Conservation (phyloP, 1,140 invertebrate species). For the Dysdera silvatica region DNA sequence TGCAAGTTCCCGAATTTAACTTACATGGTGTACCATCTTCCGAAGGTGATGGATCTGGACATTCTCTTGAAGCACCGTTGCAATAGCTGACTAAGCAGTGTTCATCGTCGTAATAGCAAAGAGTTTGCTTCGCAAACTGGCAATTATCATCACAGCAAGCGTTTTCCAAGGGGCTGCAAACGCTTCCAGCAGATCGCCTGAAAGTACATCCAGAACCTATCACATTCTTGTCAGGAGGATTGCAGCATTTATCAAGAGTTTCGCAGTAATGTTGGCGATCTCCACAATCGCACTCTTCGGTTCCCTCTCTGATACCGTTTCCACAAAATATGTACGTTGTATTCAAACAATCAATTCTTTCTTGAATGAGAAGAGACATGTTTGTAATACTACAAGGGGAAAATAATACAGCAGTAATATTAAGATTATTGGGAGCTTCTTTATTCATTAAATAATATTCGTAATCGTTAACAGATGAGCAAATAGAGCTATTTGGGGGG, state of each 20-base stretch:
- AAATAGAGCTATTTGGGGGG: neutral
- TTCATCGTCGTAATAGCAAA: neutral
- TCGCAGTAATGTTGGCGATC: neutral
- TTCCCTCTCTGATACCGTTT: constrained; percentile 14
- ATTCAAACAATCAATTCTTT: neutral
- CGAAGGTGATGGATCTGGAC: neutral
- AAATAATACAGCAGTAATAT: neutral
- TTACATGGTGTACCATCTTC: neutral
- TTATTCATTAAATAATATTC: neutral
- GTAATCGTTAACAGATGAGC: neutral
- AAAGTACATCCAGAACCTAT: constrained; percentile 3
- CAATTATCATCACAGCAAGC: constrained; percentile 1
- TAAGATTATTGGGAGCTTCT: neutral
- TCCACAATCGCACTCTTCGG: constrained; percentile 19
- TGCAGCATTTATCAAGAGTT: constrained; percentile 7
- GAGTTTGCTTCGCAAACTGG: neutral
- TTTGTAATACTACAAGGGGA: neutral
- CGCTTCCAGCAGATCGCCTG: neutral
- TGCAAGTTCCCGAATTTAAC: constrained; percentile 5
- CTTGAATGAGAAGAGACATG: neutral
- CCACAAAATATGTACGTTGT: neutral
- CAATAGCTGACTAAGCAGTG: neutral
- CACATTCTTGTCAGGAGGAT: neutral
- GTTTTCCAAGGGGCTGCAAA: constrained; percentile 15
- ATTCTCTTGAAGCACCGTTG: neutral